phyloP scores from a whole-genome alignment of 2,888 invertebrate species.

The Lasioglossum vierecki region DNA sequence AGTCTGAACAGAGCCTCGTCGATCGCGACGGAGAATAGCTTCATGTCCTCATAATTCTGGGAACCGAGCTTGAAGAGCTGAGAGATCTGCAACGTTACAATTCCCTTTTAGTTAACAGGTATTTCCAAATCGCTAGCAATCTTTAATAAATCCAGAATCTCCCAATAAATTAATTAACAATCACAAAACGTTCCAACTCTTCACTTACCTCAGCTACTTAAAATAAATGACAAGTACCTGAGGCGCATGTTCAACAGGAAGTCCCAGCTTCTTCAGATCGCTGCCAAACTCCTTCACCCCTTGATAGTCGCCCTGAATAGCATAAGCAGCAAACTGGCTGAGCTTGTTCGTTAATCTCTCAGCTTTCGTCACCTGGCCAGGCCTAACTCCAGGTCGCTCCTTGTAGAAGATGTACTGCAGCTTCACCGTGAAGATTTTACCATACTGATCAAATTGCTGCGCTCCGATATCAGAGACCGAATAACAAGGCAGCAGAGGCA shows the following conservation, averaged over 20 bases:
- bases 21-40: constrained; percentile 94
- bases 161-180: no score
- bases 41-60: constrained; percentile 94
- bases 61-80: constrained; percentile 98
- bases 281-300: constrained; percentile 97
- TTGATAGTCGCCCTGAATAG: constrained; percentile 96
- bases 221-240: constrained; percentile 86
- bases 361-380: constrained; percentile 97
- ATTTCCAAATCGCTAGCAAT: background rate
- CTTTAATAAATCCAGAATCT: background rate
- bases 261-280: constrained; percentile 95
- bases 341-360: constrained; percentile 95
- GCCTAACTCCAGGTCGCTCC: constrained; percentile 97
- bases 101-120: background rate
- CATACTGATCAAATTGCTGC: constrained; percentile 99
- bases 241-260: constrained; percentile 98
- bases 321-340: constrained; percentile 96
- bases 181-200: no score
- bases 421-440: constrained; percentile 99
- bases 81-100: constrained; percentile 87
- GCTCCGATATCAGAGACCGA: constrained; percentile 97
- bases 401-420: constrained; percentile 99
- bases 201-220: no score
- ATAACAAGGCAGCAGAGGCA: constrained; percentile 97
- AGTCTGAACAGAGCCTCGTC: constrained; percentile 97